Evolutionary conservation across 2,113 vertebrate genomes (phyloP).

Genomic region (Callaeas wilsoni): DNA sequence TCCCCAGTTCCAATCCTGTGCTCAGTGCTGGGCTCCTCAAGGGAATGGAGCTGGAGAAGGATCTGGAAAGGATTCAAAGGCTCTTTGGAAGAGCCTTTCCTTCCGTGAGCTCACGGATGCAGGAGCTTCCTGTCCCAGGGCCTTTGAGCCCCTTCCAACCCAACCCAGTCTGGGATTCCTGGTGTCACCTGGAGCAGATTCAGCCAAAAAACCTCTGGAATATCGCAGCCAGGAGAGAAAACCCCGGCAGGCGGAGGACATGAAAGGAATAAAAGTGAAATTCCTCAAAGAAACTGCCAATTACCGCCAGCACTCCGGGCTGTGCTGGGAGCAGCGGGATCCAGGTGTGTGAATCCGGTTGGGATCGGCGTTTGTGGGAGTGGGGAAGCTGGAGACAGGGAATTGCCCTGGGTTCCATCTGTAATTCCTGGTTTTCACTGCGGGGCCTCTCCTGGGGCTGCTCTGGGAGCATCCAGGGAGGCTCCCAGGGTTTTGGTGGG

Average conservation of each 20-base stretch:
- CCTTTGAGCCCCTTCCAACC: not conserved
- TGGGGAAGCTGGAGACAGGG: not conserved
- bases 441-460: not conserved
- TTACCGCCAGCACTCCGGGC: not conserved
- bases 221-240: not conserved
- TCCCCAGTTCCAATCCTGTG: not conserved
- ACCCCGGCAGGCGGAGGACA: not conserved
- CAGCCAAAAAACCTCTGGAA: not conserved
- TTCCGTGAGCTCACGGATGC: accelerated
- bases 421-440: not conserved
- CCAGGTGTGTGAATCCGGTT: not conserved
- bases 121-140: not conserved
- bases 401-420: not conserved
- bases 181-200: not conserved
- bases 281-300: not conserved
- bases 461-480: not conserved
- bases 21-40: not conserved
- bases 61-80: not conserved
- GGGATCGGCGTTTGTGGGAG: not conserved
- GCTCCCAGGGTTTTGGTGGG: not conserved
- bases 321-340: not conserved
- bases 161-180: not conserved
- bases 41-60: not conserved
- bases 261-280: conserved; percentile 27
- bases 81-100: not conserved